These are phyloP conservation scores for Antrozous pallidus DNA, from an alignment of 2,797 vertebrate genomes.

Conservation along the genomic window DNA sequence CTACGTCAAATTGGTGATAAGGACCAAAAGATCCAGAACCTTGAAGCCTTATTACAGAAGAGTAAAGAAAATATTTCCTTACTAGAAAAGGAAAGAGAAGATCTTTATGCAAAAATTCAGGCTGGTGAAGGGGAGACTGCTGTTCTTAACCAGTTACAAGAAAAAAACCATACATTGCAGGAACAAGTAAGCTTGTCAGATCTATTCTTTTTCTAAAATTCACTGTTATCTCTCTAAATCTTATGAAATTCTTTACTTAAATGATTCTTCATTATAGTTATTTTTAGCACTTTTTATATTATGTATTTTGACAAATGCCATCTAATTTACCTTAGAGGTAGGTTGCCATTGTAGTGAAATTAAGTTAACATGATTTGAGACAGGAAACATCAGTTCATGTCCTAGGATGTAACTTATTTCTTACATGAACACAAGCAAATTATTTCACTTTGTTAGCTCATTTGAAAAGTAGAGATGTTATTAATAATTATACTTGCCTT, in stretches of 20 bases:
- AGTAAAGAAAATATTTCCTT: constrained; percentile 94
- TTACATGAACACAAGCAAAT: background rate
- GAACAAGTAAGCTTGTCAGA: constrained; percentile 87
- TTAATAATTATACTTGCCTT: background rate
- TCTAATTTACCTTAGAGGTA: background rate
- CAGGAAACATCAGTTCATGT: background rate
- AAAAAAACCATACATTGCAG: constrained; percentile 95
- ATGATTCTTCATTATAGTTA: background rate
- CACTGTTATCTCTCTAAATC: background rate
- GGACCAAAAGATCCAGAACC: constrained; percentile 99
- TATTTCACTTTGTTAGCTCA: background rate
- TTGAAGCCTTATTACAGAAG: constrained; percentile 97
- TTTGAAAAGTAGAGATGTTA: constrained; percentile 25
- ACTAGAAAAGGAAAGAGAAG: constrained; percentile 95
- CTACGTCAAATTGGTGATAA: constrained; percentile 98
- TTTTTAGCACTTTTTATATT: constrained; percentile 40
- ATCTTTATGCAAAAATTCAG: constrained; percentile 97
- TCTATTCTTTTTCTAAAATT: background rate
- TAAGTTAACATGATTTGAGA: constrained; percentile 1
- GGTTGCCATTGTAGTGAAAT: background rate
- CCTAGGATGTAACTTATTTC: background rate
- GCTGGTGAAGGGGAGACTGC: constrained; percentile 97
- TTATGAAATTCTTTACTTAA: background rate
- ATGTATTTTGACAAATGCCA: background rate
- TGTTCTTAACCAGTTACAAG: constrained; percentile 95